Base-by-base conservation (phyloP, 2,113 vertebrate genomes). In the Cyanoliseus patagonus region DNA sequence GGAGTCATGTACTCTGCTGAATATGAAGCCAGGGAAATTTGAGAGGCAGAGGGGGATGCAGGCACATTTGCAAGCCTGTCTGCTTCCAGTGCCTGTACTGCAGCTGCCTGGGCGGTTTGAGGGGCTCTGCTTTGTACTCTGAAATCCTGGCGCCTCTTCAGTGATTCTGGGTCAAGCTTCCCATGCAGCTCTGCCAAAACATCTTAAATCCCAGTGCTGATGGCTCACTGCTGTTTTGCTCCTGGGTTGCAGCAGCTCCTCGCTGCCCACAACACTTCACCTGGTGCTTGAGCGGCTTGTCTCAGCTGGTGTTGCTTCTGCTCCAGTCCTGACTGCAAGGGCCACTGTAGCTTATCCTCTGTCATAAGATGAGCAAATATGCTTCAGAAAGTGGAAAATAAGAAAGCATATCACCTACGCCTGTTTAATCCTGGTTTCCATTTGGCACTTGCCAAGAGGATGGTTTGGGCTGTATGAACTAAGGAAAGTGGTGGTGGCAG, bases 361-460 rank as follows among this genome's bases (percentile, higher is more conserved):
- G 2, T 0, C 16, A 5, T 0, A 1, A n/a, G 46, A 57, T 72
- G 51, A 53, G 13, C 23, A n/a, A 67, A 67, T 37, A 51, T 0
- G 1, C 42, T 37, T 44, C 27, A 25, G 42, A 37, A 62, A 67
- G 22, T 1, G 4, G 35, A 14, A 41, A 73, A 64, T 13, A 30
- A 3, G 51, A n/a, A 25, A 39, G 8, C 5, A 3, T 31, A 16
- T 46, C 6, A 0, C 8, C 17, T 66, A 7, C 0, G 0, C 6
- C 7, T 2, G 12, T 27, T 19, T 64, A 46, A 68, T 55, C 30
- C 33, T 31, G 62, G 13, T 30, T 92, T 66, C 7, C 5, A 4
- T 39, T 47, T 57, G 61, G 17, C 0, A 1, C 16, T 63, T 0
- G 0, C 42, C 20, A 3, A 13, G 46, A 23, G 64, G 24, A 2